phyloP scores from a whole-genome alignment of 2,888 invertebrate genomes.

The Rotaria socialis region DNA sequence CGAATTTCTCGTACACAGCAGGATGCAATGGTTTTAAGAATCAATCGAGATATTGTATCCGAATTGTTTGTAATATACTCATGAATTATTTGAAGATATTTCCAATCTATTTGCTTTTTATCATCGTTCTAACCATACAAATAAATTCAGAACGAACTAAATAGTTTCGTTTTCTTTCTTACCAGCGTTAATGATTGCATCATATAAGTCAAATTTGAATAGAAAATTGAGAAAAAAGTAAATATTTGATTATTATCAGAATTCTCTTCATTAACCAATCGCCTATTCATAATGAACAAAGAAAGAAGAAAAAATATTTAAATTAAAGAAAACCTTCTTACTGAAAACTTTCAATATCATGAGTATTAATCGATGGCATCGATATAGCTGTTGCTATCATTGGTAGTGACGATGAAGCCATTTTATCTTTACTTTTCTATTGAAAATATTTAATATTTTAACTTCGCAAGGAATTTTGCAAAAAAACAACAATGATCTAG shows the following conservation, averaged over 20 bases:
- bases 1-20: slow-evolving; percentile 4
- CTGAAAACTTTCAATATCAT: background rate
- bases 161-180: background rate
- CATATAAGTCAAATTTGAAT: slow-evolving; percentile 14
- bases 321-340: background rate
- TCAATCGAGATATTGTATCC: background rate
- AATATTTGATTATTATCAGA: background rate
- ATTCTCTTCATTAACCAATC: background rate
- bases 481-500: no score
- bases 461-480: no score
- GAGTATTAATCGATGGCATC: background rate
- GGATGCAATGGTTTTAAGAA: slow-evolving; percentile 20
- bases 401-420: background rate
- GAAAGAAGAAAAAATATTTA: background rate
- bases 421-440: background rate
- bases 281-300: background rate
- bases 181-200: background rate
- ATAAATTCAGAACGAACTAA: background rate
- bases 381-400: background rate
- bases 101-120: background rate
- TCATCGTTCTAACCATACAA: background rate
- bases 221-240: background rate
- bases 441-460: no score
- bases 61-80: background rate
- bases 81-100: slow-evolving; percentile 4